Evolutionary conservation across 2,888 invertebrate genomes (phyloP).

Genomic region (Tethea ocularis): DNA sequence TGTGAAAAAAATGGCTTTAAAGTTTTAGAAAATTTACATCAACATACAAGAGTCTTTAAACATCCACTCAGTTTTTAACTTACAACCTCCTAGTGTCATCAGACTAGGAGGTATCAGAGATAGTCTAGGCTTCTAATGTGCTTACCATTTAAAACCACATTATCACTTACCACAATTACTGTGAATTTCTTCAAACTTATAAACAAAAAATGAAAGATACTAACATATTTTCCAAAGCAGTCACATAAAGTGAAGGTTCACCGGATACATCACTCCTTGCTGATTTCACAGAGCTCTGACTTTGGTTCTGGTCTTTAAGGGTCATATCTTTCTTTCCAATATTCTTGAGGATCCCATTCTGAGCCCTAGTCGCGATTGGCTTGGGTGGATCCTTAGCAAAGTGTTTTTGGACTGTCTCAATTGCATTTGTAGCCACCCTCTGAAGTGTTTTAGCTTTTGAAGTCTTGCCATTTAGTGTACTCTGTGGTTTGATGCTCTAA

Average conservation of each 20-base stretch:
- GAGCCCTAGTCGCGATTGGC: constrained; percentile 58
- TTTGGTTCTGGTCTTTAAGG: constrained; percentile 64
- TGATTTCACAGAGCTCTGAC: constrained; percentile 68
- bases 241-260: constrained; percentile 90
- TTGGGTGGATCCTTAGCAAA: constrained; percentile 70
- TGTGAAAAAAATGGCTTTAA: too few species aligned
- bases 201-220: constrained; percentile 42
- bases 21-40: too few species aligned
- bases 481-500: constrained; percentile 70
- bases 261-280: constrained; percentile 87
- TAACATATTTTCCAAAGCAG: constrained; percentile 90
- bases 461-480: constrained; percentile 62
- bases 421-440: constrained; percentile 65
- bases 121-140: too few species aligned
- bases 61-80: too few species aligned
- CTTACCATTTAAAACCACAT: too few species aligned
- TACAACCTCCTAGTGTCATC: too few species aligned
- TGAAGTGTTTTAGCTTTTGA: constrained; percentile 77
- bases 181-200: too few species aligned
- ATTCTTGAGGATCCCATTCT: constrained; percentile 77
- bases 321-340: constrained; percentile 58
- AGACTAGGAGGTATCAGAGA: too few species aligned
- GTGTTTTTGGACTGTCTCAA: constrained; percentile 71
- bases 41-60: too few species aligned
- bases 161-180: too few species aligned